Conservation (phyloP, 1,140 invertebrate genomes). For the Drosophila ficusphila region DNA sequence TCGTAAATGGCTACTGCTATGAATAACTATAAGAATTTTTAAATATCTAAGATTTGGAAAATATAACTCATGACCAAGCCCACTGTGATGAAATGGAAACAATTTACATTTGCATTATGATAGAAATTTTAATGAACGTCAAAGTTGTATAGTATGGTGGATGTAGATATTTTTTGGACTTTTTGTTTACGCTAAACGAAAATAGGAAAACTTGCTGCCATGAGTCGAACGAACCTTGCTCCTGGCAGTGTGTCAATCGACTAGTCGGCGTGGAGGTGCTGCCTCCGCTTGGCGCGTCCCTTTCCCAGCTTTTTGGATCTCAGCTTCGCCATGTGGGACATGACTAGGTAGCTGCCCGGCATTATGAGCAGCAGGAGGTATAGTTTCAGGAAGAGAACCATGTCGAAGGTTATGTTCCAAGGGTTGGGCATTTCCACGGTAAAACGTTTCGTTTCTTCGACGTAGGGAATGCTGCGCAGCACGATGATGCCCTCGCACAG, state of each 20-base stretch:
- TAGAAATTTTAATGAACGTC: constrained; percentile 32
- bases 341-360: constrained; percentile 90
- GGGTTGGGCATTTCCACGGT: constrained; percentile 91
- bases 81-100: not conserved
- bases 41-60: no score
- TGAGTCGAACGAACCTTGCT: constrained; percentile 2
- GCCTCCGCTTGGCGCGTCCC: constrained; percentile 55
- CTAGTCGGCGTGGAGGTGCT: constrained; percentile 35
- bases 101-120: constrained; percentile 2
- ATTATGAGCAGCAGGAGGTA: constrained; percentile 92
- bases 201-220: constrained; percentile 22
- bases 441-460: constrained; percentile 93
- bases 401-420: constrained; percentile 94
- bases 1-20: no score
- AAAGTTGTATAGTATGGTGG: constrained; percentile 1
- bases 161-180: constrained; percentile 24
- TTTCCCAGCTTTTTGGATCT: constrained; percentile 87
- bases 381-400: constrained; percentile 90
- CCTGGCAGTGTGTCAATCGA: constrained; percentile 15
- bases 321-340: constrained; percentile 91
- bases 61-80: not conserved
- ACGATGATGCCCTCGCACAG: constrained; percentile 93
- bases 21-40: no score
- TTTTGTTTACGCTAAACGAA: constrained; percentile 7
- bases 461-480: constrained; percentile 93